Base-by-base conservation (phyloP, 2,113 vertebrate species). In the Sturnus vulgaris region DNA sequence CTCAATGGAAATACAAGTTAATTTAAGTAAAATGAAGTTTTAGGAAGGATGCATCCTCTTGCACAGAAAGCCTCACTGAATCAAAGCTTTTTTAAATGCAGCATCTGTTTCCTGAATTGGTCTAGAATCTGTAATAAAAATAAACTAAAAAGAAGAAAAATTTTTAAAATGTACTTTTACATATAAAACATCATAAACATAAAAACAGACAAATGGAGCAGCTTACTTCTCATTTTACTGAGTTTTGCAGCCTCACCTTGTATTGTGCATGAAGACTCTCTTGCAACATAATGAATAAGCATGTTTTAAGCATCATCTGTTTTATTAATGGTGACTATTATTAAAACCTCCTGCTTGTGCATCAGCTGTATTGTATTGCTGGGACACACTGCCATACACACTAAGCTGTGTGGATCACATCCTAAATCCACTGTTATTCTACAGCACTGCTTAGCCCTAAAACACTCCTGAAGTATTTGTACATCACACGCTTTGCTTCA, bases 1-100 rank as follows among this genome's bases (percentile, higher is more conserved):
- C 95, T 96, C 96, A 72, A 88, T 93, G 96, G 88, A 98, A 96
- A 97, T 93, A 93, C 70, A 96, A 97, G 94, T 96, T 96, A 96
- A 98, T 97, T 98, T 97, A 73, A 95, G 90, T 76, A 92, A 97
- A 97, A 97, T 96, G 86, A 97, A 97, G 66, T 97, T 98, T 96
- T 88, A 93, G 86, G 90, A 95, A 94, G 86, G 97, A 94, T 68
- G 73, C 53, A 93, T 94, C 97, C 64, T 88, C 88, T 90, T 40
- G 63, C 93, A 89, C 50, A 91, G 95, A 94, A 96, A 96, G 72
- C 46, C 64, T 66, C 72, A 80, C 20, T 93, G 88, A 82, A 80
- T 73, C 66, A 92, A 95, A 85, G 77, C 42, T 73, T 94, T 88
- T 82, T 73, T 15, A 96, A 92, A 96, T 72, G 92, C 75, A 94